Percentiles rank a stretch among this genome's conserved stretches.
Evolutionary conservation across 1,140 invertebrate genomes (phyloP).

Genomic region (Diprion similis): DNA sequence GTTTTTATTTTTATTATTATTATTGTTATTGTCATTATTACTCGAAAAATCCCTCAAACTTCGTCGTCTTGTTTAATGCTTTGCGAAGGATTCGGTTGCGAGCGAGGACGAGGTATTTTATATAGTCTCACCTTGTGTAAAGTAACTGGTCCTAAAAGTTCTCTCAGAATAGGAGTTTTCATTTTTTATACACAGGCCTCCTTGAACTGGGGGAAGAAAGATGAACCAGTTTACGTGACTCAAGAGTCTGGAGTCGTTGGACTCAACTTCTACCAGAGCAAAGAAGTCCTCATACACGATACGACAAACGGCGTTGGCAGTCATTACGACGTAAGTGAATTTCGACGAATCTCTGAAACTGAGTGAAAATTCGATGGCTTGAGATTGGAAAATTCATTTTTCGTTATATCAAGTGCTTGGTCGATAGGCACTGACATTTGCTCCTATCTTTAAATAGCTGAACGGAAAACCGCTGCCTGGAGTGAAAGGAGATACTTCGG

Average conservation of each 20-base stretch:
- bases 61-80: slow-evolving; percentile 12
- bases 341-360: slow-evolving; percentile 14
- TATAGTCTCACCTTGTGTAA: background rate
- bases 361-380: background rate
- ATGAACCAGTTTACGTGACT: slow-evolving; percentile 81
- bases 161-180: background rate
- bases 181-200: slow-evolving; percentile 62
- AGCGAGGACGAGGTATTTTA: background rate
- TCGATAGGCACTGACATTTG: background rate
- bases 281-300: slow-evolving; percentile 83
- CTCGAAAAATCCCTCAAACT: background rate
- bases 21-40: background rate
- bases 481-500: slow-evolving; percentile 47
- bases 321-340: slow-evolving; percentile 57
- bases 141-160: background rate
- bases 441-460: slow-evolving; percentile 53
- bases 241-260: slow-evolving; percentile 86
- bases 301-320: slow-evolving; percentile 70
- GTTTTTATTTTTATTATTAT: too few relatives aligned
- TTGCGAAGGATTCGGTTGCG: slow-evolving; percentile 8
- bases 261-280: slow-evolving; percentile 88
- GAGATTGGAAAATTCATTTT: slow-evolving; percentile 15
- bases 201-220: slow-evolving; percentile 80
- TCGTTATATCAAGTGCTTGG: background rate
- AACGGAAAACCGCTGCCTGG: slow-evolving; percentile 65